These are phyloP conservation scores for Halocynthia aurantium DNA, from an alignment of 23 tunicate species.

Conservation along the genomic window DNA sequence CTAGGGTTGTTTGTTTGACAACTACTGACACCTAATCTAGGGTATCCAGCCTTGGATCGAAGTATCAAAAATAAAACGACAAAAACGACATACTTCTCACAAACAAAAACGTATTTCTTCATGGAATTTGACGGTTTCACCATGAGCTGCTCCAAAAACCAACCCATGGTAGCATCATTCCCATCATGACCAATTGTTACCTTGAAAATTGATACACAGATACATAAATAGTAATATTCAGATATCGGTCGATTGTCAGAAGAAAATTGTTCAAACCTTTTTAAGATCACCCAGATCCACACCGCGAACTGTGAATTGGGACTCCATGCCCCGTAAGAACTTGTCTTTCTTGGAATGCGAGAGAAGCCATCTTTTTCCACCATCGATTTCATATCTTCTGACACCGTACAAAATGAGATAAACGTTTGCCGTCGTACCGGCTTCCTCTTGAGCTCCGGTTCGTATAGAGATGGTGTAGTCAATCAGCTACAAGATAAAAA, in stretches of 20 bases:
- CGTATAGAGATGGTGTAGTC: conserved; percentile 42
- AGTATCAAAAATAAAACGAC: neutral
- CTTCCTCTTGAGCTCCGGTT: conserved; percentile 56
- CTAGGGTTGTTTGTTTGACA: too few relatives aligned
- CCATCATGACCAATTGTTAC: conserved; percentile 75
- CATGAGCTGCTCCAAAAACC: conserved; percentile 56
- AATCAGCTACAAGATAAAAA: conserved; percentile 20
- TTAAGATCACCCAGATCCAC: conserved; percentile 45
- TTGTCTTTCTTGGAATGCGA: conserved; percentile 20
- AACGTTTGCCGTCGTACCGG: conserved; percentile 69
- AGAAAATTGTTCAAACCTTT: conserved; percentile 32
- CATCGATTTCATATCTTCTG: conserved; percentile 16
- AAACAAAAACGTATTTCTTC: conserved; percentile 29
- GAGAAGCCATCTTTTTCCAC: conserved; percentile 85
- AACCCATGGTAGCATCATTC: conserved; percentile 56
- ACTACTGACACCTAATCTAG: too few relatives aligned
- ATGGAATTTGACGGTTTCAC: conserved; percentile 54
- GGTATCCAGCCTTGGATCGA: neutral
- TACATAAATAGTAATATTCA: neutral
- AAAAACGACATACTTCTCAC: conserved; percentile 54
- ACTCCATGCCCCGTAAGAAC: conserved; percentile 32
- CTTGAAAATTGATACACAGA: conserved; percentile 11
- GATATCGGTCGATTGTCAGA: neutral
- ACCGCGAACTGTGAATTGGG: conserved; percentile 15
- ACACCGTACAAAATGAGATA: conserved; percentile 56